phyloP scores from a whole-genome alignment of 2,113 vertebrate genomes.

The Tinamus guttatus region DNA sequence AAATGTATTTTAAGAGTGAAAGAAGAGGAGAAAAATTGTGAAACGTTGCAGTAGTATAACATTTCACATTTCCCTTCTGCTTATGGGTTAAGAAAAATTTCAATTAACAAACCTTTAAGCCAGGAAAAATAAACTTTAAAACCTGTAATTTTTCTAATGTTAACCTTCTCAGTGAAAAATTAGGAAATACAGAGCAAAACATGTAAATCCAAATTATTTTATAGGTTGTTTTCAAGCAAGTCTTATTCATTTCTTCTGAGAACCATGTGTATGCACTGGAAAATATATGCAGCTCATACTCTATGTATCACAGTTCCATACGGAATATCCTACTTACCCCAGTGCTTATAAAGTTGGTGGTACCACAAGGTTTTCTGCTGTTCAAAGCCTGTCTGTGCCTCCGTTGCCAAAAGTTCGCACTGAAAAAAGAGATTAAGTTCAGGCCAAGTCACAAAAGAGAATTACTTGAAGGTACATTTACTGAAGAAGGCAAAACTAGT shows the following conservation, averaged over 20 bases:
- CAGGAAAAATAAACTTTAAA: neutral
- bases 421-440: constrained; percentile 27
- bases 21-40: neutral
- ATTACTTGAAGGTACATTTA: neutral
- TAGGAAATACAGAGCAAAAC: neutral
- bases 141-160: neutral
- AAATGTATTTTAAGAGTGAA: neutral
- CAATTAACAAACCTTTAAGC: neutral
- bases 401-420: neutral
- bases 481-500: neutral
- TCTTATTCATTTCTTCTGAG: neutral
- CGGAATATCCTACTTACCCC: neutral
- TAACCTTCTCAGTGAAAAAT: neutral
- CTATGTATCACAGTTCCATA: neutral
- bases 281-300: neutral
- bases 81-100: neutral
- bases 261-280: neutral
- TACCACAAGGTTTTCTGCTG: neutral
- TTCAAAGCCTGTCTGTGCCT: neutral
- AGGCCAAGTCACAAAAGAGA: neutral
- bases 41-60: neutral
- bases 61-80: neutral
- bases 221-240: neutral
- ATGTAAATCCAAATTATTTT: neutral
- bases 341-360: neutral